Base-by-base conservation (phyloP, 2,888 invertebrate species). In the Lamellibrachia satsuma region DNA sequence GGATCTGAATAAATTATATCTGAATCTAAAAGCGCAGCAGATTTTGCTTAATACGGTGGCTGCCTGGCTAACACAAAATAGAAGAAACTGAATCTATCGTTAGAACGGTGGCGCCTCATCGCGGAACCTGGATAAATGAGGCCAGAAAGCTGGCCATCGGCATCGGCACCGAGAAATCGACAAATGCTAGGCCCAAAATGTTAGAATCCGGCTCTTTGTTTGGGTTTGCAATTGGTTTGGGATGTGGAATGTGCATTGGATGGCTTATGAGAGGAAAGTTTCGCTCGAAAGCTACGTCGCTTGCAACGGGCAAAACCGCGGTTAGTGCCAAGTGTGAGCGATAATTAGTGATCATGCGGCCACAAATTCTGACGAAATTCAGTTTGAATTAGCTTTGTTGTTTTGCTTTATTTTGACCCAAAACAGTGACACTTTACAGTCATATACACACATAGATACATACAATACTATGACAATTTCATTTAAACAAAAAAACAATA, bases 191-290 rank as follows among this genome's bases (percentile, higher is more conserved):
- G 52, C 27, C 27, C 22, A 91, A 91, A 9, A 55, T 91, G 91
- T 39, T 91, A 39, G 57, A 91, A 91, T 22, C 51, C 11, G 9
- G 91, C 11, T 15, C 90, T 7, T 90, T 92, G 4, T 22, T 92
- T 22, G 92, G 92, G n/a, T 92, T 91, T 92, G 93, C 93, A 9
- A 3, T 93, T 57, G 93, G 93, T 15, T 39, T 93, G 51, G 93
- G 93, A 7, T 92, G 92, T 52, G 93, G 93, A n/a, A 57, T 93
- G 11, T 90, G 91, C n/a, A 51, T 93, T 52, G 90, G 92, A n/a
- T 60, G 92, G 91, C 60, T 93, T 6, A 75, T 92, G 52, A 90
- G 91, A 15, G 92, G 92, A 75, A 51, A 92, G 22, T 51, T 92
- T 7, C 51, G 93, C 9, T 52, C 90, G 60, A 75, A 91, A 52